Evolutionary conservation across 2,113 vertebrate genomes (phyloP), one percentile per base, ranked within the genome.

Genomic region (Poeciliopsis prolifica): DNA sequence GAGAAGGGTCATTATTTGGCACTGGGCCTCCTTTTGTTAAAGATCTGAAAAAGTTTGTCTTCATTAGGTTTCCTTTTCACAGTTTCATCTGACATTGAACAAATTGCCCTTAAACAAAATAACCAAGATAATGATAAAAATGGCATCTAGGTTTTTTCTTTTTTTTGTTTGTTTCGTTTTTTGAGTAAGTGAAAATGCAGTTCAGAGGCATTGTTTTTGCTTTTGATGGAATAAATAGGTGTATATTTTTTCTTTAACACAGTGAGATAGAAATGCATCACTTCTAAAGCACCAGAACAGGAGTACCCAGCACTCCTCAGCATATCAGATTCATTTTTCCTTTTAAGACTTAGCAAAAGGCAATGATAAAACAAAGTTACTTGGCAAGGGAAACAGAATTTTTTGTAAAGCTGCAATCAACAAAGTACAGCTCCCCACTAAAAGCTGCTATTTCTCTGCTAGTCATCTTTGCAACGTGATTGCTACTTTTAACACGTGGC

Each of bases 281-380:
- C 5, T 67, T n/a, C 28, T 42, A 3, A 67, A 10, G 5, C 37
- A 67, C 65, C 10, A 28, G 17, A 51, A 68, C 4, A 69, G 31
- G 29, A 58, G 12, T 14, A 31, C 5, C 13, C 19, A n/a, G 24
- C 29, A 33, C 30, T 14, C 28, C 40, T 48, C 40, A 68, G 19
- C 42, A 30, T 26, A 26, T 8, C 42, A 64, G 63, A 37, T 82
- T 31, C 35, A 24, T 44, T 58, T 71, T 42, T 74, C 13, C 37
- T 17, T 19, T 30, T 54, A 44, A 65, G 26, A 61, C n/a, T 70
- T 2, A 61, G 48, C 37, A 19, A 31, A 71, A 40, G 70, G 0
- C 26, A 26, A 63, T 28, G 35, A 19, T 40, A 6, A 68, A 72
- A 68, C 60, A 81, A 42, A 67, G 6, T 68, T 33, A 79, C 61